Evolutionary conservation across 2,113 vertebrate species (phyloP), one percentile per base, ranked within the genome.

Genomic region (Amphiprion percula): DNA sequence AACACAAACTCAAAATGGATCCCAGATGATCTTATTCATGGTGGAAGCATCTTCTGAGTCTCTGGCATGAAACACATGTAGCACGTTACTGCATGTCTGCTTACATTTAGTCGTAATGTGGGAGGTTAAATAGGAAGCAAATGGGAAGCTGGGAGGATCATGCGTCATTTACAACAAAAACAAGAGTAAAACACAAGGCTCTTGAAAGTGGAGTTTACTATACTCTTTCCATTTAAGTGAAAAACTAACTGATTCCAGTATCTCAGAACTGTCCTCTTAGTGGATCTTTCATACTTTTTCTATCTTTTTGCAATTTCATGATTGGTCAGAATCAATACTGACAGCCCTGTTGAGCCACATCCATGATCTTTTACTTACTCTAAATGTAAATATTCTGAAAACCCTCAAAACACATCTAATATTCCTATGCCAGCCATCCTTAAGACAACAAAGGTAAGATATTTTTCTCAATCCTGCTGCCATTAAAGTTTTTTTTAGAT

Each of bases 1-100:
- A 82, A 58, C 39, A 77, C 24, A 66, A 28, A n/a, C 50, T 41
- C 47, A 23, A 63, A 83, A 87, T 73, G 23, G 23, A 73, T 79
- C 54, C 83, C 87, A 88, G 80, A 88, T 86, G 86, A 87, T 58
- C 44, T 54, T 66, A 19, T 63, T 65, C 69, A 21, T n/a, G 49
- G 55, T 28, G 47, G n/a, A 79, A 60, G 33, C 0, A 0, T 52
- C 26, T 41, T 67, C 16, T 56, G 50, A 77, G 61, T 61, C 47
- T 82, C 60, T 9, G 52, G 14, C 39, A 75, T 15, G 2, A 46
- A 69, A 72, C 67, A 82, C 41, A 63, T 68, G 75, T 60, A 61
- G 54, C 56, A 68, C 50, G 62, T 77, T 81, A 67, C 10, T 46
- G 24, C 52, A 28, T 70, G 68, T 16, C 26, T 69, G 65, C 49